Percentiles rank a stretch among this genome's conserved stretches.
phyloP scores from a whole-genome alignment of 2,888 invertebrate species.

The Oscheius sp. region DNA sequence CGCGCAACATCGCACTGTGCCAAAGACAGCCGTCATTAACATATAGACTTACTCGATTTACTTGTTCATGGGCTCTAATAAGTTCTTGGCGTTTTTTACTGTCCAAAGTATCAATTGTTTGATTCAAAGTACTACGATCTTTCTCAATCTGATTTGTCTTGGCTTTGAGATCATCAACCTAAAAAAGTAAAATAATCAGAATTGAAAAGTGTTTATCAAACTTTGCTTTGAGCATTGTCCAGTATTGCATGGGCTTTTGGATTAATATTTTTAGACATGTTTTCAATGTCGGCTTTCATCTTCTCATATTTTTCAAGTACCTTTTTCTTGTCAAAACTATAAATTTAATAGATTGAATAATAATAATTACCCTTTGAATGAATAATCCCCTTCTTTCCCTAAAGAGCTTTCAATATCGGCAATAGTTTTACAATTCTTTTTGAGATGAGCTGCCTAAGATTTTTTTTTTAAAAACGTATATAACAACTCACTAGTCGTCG shows the following conservation, averaged over 20 bases:
- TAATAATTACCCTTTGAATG: constrained; percentile 41
- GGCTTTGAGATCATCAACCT: constrained; percentile 79
- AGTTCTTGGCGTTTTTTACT: constrained; percentile 87
- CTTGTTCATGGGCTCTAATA: constrained; percentile 82
- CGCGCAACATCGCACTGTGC: neutral
- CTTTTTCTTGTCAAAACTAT: constrained; percentile 29
- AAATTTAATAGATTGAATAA: constrained; percentile 75
- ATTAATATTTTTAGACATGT: constrained; percentile 79
- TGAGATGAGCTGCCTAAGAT: neutral
- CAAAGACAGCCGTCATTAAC: neutral
- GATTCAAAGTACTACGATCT: constrained; percentile 80
- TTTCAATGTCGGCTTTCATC: constrained; percentile 78
- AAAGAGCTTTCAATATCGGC: constrained; percentile 19
- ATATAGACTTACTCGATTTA: constrained; percentile 77
- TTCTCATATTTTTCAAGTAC: constrained; percentile 67
- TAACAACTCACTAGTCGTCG: neutral
- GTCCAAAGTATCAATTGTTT: constrained; percentile 87
- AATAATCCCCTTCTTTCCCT: constrained; percentile 22
- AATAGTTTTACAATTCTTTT: constrained; percentile 20
- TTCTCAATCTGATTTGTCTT: constrained; percentile 80
- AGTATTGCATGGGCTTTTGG: constrained; percentile 39
- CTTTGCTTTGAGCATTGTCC: constrained; percentile 46
- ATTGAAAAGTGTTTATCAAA: neutral
- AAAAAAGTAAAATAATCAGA: constrained; percentile 43
- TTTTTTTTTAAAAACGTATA: neutral